These are phyloP conservation scores for Charanyca ferruginea DNA, from an alignment of 2,888 invertebrate genomes.

Conservation along the genomic window DNA sequence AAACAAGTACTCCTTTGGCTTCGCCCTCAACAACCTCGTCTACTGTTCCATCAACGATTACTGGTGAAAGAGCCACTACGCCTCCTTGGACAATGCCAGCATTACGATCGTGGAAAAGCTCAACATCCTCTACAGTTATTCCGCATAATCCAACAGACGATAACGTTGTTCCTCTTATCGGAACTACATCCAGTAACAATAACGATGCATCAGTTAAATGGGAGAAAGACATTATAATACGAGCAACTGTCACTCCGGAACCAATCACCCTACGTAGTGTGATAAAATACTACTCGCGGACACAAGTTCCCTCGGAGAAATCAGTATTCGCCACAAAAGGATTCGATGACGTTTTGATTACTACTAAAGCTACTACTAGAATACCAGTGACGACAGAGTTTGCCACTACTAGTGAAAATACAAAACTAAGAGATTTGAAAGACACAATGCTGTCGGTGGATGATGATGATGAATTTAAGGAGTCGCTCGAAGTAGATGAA, in stretches of 20 bases:
- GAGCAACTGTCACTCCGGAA: slow-evolving; percentile 82
- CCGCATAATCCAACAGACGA: slow-evolving; percentile 80
- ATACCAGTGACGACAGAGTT: slow-evolving; percentile 74
- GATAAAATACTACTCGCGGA: slow-evolving; percentile 79
- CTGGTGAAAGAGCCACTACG: slow-evolving; percentile 77
- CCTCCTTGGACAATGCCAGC: slow-evolving; percentile 91
- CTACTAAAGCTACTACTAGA: slow-evolving; percentile 78
- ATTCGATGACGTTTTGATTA: slow-evolving; percentile 83
- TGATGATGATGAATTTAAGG: slow-evolving; percentile 88
- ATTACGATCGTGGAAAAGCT: slow-evolving; percentile 84
- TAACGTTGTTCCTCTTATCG: slow-evolving; percentile 76
- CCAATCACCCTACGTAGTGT: slow-evolving; percentile 79
- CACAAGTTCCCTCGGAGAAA: slow-evolving; percentile 76
- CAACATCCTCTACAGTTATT: slow-evolving; percentile 77
- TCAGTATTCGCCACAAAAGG: slow-evolving; percentile 76
- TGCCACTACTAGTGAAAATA: slow-evolving; percentile 73
- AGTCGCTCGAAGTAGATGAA: slow-evolving; percentile 86
- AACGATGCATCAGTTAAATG: slow-evolving; percentile 82
- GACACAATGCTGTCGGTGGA: slow-evolving; percentile 86
- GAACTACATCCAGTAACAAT: slow-evolving; percentile 79
- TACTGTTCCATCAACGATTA: slow-evolving; percentile 67
- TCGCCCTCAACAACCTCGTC: slow-evolving; percentile 72
- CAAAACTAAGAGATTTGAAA: slow-evolving; percentile 83
- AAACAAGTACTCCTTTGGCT: slow-evolving; percentile 71
- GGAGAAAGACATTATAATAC: slow-evolving; percentile 85